Percentiles rank a stretch among this genome's conserved stretches.
phyloP scores from a whole-genome alignment of 2,888 invertebrate species.

The Leucophenga maculata region DNA sequence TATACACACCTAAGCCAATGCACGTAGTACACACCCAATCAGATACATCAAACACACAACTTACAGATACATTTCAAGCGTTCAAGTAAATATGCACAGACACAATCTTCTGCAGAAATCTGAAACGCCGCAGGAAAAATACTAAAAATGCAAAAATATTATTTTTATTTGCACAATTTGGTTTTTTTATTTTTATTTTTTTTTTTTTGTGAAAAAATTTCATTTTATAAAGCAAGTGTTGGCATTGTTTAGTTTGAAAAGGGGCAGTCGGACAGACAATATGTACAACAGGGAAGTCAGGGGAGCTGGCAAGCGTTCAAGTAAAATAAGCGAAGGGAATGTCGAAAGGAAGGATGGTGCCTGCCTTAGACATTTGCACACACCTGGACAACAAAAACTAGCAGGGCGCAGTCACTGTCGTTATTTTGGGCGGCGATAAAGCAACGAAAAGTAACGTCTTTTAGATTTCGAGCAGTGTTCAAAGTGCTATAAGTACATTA shows the following conservation, averaged over 20 bases:
- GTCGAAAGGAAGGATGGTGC: background rate
- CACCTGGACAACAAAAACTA: background rate
- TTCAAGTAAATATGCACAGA: slow-evolving; percentile 34
- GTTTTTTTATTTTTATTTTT: slow-evolving; percentile 7
- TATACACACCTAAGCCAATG: slow-evolving; percentile 14
- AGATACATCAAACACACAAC: slow-evolving; percentile 35
- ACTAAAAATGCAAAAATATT: slow-evolving; percentile 9
- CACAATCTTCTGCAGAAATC: slow-evolving; percentile 42
- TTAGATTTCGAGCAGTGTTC: slow-evolving; percentile 1
- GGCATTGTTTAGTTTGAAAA: slow-evolving; percentile 13
- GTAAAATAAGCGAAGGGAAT: background rate
- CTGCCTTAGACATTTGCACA: background rate
- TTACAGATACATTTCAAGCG: slow-evolving; percentile 29
- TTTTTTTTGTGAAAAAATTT: background rate
- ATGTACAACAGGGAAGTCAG: no score
- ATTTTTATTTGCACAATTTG: slow-evolving; percentile 8
- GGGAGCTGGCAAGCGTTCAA: no score
- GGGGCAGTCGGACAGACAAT: background rate
- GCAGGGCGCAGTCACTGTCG: background rate
- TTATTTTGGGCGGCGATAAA: background rate
- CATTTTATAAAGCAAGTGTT: slow-evolving; percentile 18
- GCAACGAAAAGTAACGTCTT: slow-evolving; percentile 21
- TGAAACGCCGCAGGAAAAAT: slow-evolving; percentile 18
- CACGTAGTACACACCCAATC: slow-evolving; percentile 27
- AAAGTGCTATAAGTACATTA: slow-evolving; percentile 17